Base-by-base conservation (phyloP, 2,888 invertebrate genomes). In the Gibbula magus region DNA sequence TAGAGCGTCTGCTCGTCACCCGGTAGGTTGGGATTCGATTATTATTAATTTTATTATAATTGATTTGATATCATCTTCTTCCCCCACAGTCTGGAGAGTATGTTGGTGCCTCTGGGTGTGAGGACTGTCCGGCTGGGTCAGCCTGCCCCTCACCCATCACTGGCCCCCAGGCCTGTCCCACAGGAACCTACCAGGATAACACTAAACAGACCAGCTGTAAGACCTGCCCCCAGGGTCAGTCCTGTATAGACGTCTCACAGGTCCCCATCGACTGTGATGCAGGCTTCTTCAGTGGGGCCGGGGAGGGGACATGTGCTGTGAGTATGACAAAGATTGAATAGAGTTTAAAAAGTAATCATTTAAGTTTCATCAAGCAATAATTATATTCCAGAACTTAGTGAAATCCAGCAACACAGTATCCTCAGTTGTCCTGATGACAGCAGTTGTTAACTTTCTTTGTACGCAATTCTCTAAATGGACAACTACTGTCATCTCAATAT, bases 171-270 rank as follows among this genome's bases (percentile, higher is more conserved):
- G 73, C 81, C 7, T 92, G 92, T 84, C 84, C 86, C 0, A 86
- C 86, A 35, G 92, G 92, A 7, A 84, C 86, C 20, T 92, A 92
- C 84, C 91, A 91, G 82, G 83, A 86, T 20, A 18, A 10, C 5
- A 85, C 86, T 4, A 90, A 89, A n/a, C 88, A 91, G 80, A 84
- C 88, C 39, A 84, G 86, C 39, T 92, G 92, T 83, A 79, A 85
- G 66, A 79, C 87, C 10, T 92, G 92, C 82, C 92, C 91, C 8
- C 84, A 83, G 3, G 90, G 90, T 4, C 81, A 90, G 78, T 85
- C 87, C 32, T 91, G 90, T 84, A 81, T 83, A 10, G 82, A 83
- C 29, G 85, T 85, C 66, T 77, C 85, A 52, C 84, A 79, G 0
- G 77, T 86, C 7, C 88, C 91, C 0, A 85, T 83, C 0, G 82